Base-by-base conservation (phyloP, 2,797 vertebrate genomes). In the Sebastes elongatus region DNA sequence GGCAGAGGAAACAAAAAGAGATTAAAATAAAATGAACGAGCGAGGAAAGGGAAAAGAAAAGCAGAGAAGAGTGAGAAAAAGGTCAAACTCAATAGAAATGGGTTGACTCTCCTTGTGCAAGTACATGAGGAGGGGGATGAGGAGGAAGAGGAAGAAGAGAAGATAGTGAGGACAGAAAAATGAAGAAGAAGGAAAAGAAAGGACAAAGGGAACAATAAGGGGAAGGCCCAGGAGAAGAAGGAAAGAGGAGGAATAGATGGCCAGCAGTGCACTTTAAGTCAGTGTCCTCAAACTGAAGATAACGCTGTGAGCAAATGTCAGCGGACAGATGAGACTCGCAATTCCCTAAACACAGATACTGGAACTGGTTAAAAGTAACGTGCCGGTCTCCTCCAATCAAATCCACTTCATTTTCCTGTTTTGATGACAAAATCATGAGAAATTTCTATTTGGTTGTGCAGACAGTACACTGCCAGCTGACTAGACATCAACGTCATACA, bases 161-260 rank as follows among this genome's bases (percentile, higher is more conserved):
- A 30, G 14, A 33, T 3, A n/a, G 32, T 1, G 27, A 30, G 28
- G 32, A 59, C 42, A 63, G 46, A 32, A 66, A 78, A n/a, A 78
- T 67, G 35, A 78, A 80, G 62, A 83, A 78, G 55, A 68, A 46
- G 76, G 55, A 66, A 86, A 77, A 83, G 62, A 85, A 46, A 75
- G 22, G 69, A 83, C 33, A 69, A 74, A 70, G 22, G 28, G 71
- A 86, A 87, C 81, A 87, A 87, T 82, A 10, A 64, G n/a, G 33
- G 38, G 74, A 86, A 89, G 73, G 60, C 77, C 62, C 5, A 1
- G 57, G 32, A 64, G 59, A 33, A 67, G 22, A 28, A 67, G 7
- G 46, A 55, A 73, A 64, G 14, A 25, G 32, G 53, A 72, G n/a
- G 53, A 71, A 67, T 25, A 67, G 8, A 62, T 10, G 25, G 16